These are phyloP conservation scores for Castor canadensis DNA, from an alignment of 2,113 vertebrate genomes.

Conservation along the genomic window DNA sequence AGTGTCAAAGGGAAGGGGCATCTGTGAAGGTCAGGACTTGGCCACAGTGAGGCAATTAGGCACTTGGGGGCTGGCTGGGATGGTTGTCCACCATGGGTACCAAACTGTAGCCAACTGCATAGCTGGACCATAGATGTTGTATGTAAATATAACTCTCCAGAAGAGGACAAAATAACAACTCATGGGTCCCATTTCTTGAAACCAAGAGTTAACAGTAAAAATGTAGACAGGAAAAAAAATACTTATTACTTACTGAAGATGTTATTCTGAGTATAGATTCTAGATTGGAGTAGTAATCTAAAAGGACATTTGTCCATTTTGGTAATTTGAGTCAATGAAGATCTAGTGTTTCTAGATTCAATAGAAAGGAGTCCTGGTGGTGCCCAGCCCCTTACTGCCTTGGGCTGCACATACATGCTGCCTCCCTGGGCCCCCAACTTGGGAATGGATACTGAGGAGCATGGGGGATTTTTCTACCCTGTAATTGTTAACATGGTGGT, in stretches of 20 bases:
- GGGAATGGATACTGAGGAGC: neutral
- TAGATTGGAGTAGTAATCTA: neutral
- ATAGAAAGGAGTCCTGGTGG: neutral
- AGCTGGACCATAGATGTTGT: neutral
- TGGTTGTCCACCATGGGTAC: rapidly evolving
- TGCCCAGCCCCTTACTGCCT: too few relatives aligned
- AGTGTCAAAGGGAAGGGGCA: too few relatives aligned
- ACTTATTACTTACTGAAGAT: neutral
- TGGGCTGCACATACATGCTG: neutral
- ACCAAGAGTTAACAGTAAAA: conserved; percentile 3
- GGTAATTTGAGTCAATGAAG: neutral
- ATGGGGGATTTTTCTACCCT: neutral
- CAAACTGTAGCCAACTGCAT: neutral
- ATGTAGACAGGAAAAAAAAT: neutral
- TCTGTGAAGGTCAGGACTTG: neutral
- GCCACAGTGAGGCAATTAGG: neutral
- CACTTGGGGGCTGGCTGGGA: neutral
- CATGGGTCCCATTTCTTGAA: neutral
- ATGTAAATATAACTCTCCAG: neutral
- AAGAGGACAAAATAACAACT: neutral
- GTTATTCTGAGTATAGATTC: neutral
- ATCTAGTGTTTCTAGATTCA: neutral
- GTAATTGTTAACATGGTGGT: rapidly evolving
- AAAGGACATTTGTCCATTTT: neutral
- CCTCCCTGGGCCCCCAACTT: neutral